Evolutionary conservation across 2,113 vertebrate genomes (phyloP), one percentile per base, ranked within the genome.

Genomic region (Cyphomyrus discorhynchus): DNA sequence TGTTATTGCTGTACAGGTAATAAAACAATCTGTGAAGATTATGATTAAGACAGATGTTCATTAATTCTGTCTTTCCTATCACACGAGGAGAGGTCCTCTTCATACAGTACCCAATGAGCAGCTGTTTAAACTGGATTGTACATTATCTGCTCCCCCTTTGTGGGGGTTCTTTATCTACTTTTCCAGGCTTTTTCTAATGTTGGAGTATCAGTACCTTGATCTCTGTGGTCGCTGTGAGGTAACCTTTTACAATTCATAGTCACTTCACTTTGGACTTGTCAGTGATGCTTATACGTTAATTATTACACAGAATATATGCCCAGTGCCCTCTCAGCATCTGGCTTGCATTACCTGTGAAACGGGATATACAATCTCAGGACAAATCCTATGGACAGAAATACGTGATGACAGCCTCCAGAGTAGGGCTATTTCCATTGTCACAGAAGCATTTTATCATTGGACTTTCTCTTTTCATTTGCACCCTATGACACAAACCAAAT

Each of bases 191-290:
- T 90, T 91, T 88, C 49, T n/a, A 83, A 58, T n/a, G 82, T 89
- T 66, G 52, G 87, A 92, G 91, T 90, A 93, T 92, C 89, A 70
- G 88, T 39, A 77, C 42, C 74, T 46, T 80, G 87, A 92, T 88
- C 90, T 27, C 77, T 70, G 92, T 77, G 83, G 91, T 70, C 74
- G 80, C 89, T 91, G 89, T 82, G 82, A 83, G 21, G 9, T 88
- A 17, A 46, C 87, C 90, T 90, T 91, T 91, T 89, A 91, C 45
- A 39, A 45, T 83, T 2, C n/a, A 35, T 77, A 77, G 80, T 74
- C 87, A 46, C 77, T 86, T 80, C 49, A 86, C n/a, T 88, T 21
- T 17, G 82, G 31, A 53, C 39, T 82, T n/a, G 52, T 90, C 89
- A 83, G 86, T 17, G 62, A 89, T 89, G 77, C 66, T 87, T 66